Percentiles rank a stretch among this genome's conserved stretches.
These are phyloP conservation scores for Chionodraco myersi DNA, from an alignment of 2,113 vertebrate genomes.

Conservation along the genomic window DNA sequence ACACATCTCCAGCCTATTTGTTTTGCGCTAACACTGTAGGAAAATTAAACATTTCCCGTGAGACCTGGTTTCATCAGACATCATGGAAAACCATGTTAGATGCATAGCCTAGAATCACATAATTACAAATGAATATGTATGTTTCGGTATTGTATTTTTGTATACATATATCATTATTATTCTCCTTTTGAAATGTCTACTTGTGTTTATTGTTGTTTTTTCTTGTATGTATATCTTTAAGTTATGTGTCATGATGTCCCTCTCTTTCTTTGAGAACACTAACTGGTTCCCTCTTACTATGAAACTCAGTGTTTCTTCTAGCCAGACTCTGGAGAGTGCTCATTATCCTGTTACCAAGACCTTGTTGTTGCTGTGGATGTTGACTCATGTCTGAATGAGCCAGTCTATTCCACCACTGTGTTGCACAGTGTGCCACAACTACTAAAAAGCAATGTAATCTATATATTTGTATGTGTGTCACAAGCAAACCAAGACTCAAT, in stretches of 20 bases:
- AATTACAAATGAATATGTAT: neutral
- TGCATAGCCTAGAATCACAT: neutral
- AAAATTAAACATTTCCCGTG: conserved; percentile 11
- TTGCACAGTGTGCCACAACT: neutral
- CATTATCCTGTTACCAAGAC: neutral
- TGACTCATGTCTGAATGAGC: conserved; percentile 7
- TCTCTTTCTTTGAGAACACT: conserved; percentile 12
- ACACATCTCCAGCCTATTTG: conserved; percentile 7
- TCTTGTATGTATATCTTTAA: neutral
- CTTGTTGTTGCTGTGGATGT: neutral
- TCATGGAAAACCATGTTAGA: conserved; percentile 19
- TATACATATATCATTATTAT: neutral
- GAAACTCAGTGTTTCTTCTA: conserved; percentile 11
- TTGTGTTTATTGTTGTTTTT: neutral
- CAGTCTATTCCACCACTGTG: neutral
- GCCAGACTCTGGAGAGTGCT: neutral
- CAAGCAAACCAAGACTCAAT: neutral
- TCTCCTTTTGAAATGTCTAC: neutral
- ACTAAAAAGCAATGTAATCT: neutral
- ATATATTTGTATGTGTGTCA: conserved; percentile 9
- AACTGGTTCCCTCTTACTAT: neutral
- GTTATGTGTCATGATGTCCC: neutral
- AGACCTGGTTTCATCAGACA: conserved; percentile 22
- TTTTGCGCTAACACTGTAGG: neutral
- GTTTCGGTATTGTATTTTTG: neutral